A percentile compares a stretch with the other conserved stretches of the same genome.
Conservation (phyloP, 2,113 vertebrate species). For the Tilapia sparmanii region DNA sequence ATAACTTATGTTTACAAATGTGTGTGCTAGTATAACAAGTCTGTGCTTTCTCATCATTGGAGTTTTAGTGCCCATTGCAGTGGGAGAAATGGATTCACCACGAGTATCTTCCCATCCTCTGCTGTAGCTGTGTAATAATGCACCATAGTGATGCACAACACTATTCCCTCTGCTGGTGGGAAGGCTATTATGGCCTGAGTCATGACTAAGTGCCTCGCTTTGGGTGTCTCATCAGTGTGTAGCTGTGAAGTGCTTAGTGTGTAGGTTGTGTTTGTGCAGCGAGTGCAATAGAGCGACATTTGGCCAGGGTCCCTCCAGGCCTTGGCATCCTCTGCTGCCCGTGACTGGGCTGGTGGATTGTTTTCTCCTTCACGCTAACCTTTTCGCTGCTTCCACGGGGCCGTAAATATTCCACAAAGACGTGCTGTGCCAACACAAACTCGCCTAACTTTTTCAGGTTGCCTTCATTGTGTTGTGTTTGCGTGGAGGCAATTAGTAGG, state of each 20-base stretch:
- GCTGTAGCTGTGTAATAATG: neutral
- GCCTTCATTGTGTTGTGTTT: neutral
- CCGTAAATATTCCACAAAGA: neutral
- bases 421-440: neutral
- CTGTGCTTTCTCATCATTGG: neutral
- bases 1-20: neutral
- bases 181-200: slow-evolving; percentile 40
- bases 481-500: neutral
- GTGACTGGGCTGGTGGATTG: neutral
- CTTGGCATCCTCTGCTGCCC: neutral
- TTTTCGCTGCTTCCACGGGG: neutral
- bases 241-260: neutral
- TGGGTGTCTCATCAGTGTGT: slow-evolving; percentile 24
- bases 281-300: neutral
- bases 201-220: slow-evolving; percentile 17
- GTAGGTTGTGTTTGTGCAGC: neutral
- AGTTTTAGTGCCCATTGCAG: neutral
- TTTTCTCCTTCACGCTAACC: slow-evolving; percentile 4
- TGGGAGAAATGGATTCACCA: neutral
- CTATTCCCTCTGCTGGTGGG: slow-evolving; percentile 7
- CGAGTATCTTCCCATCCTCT: neutral
- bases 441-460: neutral
- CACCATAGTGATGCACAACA: neutral
- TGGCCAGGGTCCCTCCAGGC: neutral
- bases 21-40: neutral